Conservation (phyloP, 2,797 vertebrate genomes). For the Pseudochaenichthys georgianus region DNA sequence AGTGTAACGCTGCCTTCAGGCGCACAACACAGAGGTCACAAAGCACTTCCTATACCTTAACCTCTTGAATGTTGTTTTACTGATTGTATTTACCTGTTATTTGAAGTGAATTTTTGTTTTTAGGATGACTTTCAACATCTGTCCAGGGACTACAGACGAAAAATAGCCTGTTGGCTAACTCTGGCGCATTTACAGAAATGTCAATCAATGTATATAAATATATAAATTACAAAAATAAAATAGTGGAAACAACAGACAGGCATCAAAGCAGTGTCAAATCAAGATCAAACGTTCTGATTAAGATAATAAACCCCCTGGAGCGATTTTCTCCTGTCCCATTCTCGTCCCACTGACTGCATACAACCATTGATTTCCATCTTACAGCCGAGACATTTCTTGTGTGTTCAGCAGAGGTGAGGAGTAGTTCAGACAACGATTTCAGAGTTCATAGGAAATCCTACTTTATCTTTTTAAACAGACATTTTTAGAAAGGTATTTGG, state of each 20-base stretch:
- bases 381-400: conserved; percentile 17
- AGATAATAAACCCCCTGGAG: conserved; percentile 46
- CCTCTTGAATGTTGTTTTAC: conserved; percentile 28
- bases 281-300: conserved; percentile 60
- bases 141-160: too few relatives aligned
- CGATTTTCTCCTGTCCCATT: conserved; percentile 25
- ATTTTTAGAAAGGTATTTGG: conserved; percentile 37
- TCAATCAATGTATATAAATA: too few relatives aligned
- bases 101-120: too few relatives aligned
- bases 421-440: conserved; percentile 39
- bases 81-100: too few relatives aligned
- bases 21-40: conserved; percentile 62
- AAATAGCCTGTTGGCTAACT: too few relatives aligned
- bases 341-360: conserved; percentile 32
- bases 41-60: conserved; percentile 67
- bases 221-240: too few relatives aligned
- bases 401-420: conserved; percentile 48
- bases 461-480: conserved; percentile 47
- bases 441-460: conserved; percentile 33
- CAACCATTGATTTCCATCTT: conserved; percentile 44
- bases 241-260: conserved; percentile 56
- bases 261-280: conserved; percentile 60
- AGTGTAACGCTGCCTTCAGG: conserved; percentile 61
- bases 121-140: too few relatives aligned
- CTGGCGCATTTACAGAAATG: too few relatives aligned